Conservation (phyloP, 2,797 vertebrate genomes). For the Sebastes jordani region DNA sequence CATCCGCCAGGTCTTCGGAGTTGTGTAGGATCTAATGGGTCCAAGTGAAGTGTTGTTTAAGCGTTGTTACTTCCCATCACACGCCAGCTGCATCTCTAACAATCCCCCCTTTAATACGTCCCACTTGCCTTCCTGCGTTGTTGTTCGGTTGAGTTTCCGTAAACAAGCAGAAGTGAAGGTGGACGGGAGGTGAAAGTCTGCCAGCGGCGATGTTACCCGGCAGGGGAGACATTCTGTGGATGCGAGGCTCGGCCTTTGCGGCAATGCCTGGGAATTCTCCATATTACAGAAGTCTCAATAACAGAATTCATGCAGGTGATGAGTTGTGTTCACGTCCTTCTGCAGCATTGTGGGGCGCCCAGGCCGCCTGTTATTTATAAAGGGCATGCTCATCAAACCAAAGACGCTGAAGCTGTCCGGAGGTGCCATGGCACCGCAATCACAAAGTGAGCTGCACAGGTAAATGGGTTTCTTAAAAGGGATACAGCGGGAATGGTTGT, state of each 20-base stretch:
- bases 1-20: conserved; percentile 39
- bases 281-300: background rate
- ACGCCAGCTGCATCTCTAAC: conserved; percentile 54
- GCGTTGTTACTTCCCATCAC: conserved; percentile 61
- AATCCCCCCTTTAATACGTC: conserved; percentile 53
- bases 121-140: conserved; percentile 27
- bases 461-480: background rate
- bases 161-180: conserved; percentile 53
- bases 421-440: background rate
- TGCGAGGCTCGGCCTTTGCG: conserved; percentile 1
- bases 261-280: conserved; percentile 26
- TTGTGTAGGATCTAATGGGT: conserved; percentile 73
- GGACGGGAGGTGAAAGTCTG: conserved; percentile 44
- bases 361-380: conserved; percentile 21
- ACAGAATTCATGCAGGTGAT: conserved; percentile 15
- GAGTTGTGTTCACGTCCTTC: conserved; percentile 9
- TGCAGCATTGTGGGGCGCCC: background rate
- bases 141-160: conserved; percentile 51
- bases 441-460: background rate
- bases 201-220: conserved; percentile 6
- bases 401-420: background rate
- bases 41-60: conserved; percentile 67
- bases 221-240: conserved; percentile 30
- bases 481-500: background rate
- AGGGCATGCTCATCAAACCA: conserved; percentile 12